phyloP scores from a whole-genome alignment of 2,888 invertebrate genomes.

The Thysanoteuthis rhombus region DNA sequence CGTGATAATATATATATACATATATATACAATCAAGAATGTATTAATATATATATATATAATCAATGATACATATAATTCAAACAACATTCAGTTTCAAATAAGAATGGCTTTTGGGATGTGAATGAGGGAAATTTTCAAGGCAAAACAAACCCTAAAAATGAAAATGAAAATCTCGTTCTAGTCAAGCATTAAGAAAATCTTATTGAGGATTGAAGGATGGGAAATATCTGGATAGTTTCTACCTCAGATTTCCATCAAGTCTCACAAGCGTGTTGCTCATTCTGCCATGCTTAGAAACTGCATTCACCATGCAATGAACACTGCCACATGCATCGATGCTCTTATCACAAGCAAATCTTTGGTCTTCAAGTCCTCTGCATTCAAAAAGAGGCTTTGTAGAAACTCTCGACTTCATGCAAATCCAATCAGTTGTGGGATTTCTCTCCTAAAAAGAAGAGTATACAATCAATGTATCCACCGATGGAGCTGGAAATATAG shows the following conservation, averaged over 20 bases:
- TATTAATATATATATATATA: not conserved
- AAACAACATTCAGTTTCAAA: no score
- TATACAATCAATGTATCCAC: no score
- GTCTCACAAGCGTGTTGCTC: not conserved
- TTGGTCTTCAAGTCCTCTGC: not conserved
- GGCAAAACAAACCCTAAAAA: not conserved
- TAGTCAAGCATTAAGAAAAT: not conserved
- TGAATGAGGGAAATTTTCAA: no score
- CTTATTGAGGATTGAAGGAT: not conserved
- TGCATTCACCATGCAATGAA: slow-evolving; percentile 12
- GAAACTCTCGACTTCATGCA: not conserved
- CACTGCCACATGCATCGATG: not conserved
- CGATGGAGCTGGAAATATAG: no score
- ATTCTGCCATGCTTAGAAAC: not conserved
- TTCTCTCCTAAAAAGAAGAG: no score
- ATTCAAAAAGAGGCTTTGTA: not conserved
- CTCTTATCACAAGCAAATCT: not conserved
- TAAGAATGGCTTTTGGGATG: no score
- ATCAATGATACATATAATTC: not conserved
- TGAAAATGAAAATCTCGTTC: not conserved
- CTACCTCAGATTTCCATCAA: not conserved
- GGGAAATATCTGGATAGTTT: not conserved
- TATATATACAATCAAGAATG: not conserved
- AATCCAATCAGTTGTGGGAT: not conserved
- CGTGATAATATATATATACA: no score